Evolutionary conservation across 2,113 vertebrate genomes (phyloP), one percentile per base, ranked within the genome.

Genomic region (Calonectris borealis): DNA sequence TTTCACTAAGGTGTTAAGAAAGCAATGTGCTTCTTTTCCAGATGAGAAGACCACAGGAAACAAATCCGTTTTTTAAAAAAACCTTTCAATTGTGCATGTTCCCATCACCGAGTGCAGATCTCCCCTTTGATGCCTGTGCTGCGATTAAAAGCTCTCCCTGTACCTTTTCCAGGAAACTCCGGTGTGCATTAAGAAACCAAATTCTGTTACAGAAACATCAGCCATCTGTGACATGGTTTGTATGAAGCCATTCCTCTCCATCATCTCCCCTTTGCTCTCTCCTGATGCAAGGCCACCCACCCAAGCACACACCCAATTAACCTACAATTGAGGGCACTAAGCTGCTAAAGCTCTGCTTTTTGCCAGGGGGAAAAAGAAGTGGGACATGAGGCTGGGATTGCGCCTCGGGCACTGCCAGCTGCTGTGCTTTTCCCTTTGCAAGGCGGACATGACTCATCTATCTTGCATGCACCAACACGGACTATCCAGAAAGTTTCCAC

Each of bases 181-280:
- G 0, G 13, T 0, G 22, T 5, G 32, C 11, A 10, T 16, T 13
- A 11, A 36, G 77, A 60, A 72, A 49, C 16, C 72, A 73, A 51
- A 46, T 10, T 61, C 57, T 54, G 13, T 4, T 16, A 48, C 20
- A 32, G 69, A 7, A 21, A 19, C 17, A 26, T 1, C 51, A 51
- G 72, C 72, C 88, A 49, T 40, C 73, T 38, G 25, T 11, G 65
- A 16, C 7, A 2, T 0, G 0, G 19, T 26, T 7, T 66, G 42
- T 13, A 62, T 2, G 6, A 26, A 16, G 27, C 73, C 34, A 17
- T 17, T 64, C 52, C 65, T 38, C 46, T 34, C 25, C 62, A 18
- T 26, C 73, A 38, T 1, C 40, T 51, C 13, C 10, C 6, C 73
- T 19, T 32, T 14, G 36, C 70, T 18, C 57, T 38, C 32, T 21